Base-by-base conservation (phyloP, 2,888 invertebrate species). In the Chrysina gloriosa region DNA sequence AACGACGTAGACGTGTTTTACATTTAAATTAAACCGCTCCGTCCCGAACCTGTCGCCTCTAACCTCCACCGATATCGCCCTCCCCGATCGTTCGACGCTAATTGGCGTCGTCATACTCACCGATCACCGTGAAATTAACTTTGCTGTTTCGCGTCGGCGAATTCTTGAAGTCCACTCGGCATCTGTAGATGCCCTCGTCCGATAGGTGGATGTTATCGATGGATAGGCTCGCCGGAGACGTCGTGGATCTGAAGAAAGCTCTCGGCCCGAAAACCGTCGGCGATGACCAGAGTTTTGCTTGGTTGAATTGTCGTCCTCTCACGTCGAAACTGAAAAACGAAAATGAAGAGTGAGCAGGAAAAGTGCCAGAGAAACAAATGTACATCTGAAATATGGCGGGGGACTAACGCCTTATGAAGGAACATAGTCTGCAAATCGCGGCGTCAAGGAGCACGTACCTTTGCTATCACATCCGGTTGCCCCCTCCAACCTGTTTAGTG, bases 51-150 rank as follows among this genome's bases (percentile, higher is more conserved):
- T 14, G 16, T 6, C 42, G 4, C 16, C 0, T 19, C 2, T 6
- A 14, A 4, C 16, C 0, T 19, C 2, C 19, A 14, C n/a, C 16
- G 14, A 19, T 14, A 2, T 6, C 11, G 14, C 7, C 14, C 16
- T 11, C 4, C 14, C 11, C 39, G n/a, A 42, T 42, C 42, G 19
- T 7, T 42, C 42, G 42, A 42, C 42, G 42, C 42, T 42, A 42
- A 42, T 42, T 42, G 19, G 42, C 42, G 42, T 42, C n/a, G n/a
- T n/a, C n/a, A 5, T 34, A 86, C 90, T 88, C 84, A 90, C 90
- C 89, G 73, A 92, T 90, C 71, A 92, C 89, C 73, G 91, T 90
- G 75, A 92, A 87, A 83, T 90, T 91, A 80, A 92, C 90, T 83
- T 90, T 89, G 72, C 89, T 85, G 81, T 91, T 91, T 77, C 90